Evolutionary conservation across 2,888 invertebrate species (phyloP), one percentile per base, ranked within the genome.

Genomic region (Pheosia tremula): DNA sequence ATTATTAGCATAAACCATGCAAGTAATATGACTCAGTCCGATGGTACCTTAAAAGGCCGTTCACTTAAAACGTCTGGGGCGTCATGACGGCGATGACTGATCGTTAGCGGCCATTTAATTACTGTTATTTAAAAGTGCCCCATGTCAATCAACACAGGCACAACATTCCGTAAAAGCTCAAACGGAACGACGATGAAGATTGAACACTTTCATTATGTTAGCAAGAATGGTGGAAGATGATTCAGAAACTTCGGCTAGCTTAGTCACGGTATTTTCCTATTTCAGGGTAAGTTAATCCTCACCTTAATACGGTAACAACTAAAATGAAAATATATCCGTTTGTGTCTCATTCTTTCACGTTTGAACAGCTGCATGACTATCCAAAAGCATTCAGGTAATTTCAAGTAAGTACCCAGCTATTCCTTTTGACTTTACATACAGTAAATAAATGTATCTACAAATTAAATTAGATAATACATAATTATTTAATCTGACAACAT

Each of bases 81-180:
- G 52, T 70, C 76, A 78, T 75, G 79, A 83, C 79, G 79, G 78
- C 79, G 85, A 86, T 89, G 89, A 85, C 82, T 82, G 80, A 82
- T 86, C 86, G 81, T 79, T 84, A 82, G 80, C 78, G 60, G 60
- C 70, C 75, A 77, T 83, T 86, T 91, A 90, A 91, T 90, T 87
- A 89, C 88, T 84, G 88, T 87, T 89, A 88, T 87, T 88, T 88
- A 87, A 84, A 85, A 86, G 81, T 82, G 82, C 80, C 80, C 77
- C 78, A 68, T 78, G 89, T 90, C 91, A 89, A 86, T 90, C 89
- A 89, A 72, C 67, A 63, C 60, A 55, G 64, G 58, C 72, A 69
- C 72, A 73, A 56, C 45, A 56, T 79, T 84, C 80, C 75, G 74
- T 81, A 79, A 81, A 82, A 71, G 81, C 66, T 69, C 69, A 71